Base-by-base conservation (phyloP, 1,140 invertebrate species). In the Zeugodacus cucurbitae region DNA sequence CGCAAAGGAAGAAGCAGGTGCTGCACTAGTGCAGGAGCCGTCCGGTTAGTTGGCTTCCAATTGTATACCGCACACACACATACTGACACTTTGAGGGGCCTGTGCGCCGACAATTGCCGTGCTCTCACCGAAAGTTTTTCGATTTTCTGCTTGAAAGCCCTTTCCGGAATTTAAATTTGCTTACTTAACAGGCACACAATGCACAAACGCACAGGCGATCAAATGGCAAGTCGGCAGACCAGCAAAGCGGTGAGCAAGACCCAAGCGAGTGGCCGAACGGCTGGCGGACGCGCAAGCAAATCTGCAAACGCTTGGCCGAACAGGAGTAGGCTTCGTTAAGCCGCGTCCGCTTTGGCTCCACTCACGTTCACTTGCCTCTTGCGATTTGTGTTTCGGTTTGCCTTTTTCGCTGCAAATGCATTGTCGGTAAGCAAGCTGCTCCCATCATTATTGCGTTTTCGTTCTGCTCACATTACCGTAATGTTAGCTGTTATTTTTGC, bases 141-240 rank as follows among this genome's bases (percentile, higher is more conserved):
- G 41, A 82, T 82, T 82, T 82, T 48, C 74, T 48, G 74, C 74
- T 82, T 82, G 74, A 82, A 82, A 82, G 74, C 74, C n/a, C 29
- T 82, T 82, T 82, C 74, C 74, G 41, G 74, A 82, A 82, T 82
- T 82, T 48, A 82, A 82, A 82, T 82, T 82, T 82, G 74, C 41
- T 82, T 82, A 82, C 74, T 82, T 48, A 82, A 48, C 74, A 82
- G 26, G 41, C 74, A 82, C 26, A 82, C 41, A 82, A 82, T 22
- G 74, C 22, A 48, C 41, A 44, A 26, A 82, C 41, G 41, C n/a
- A 20, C 41, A 82, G 41, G 41, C 70, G 64, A 34, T 3, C 37
- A 41, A 54, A 41, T 32, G 29, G 1, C 37, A 41, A 54, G 22
- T 32, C 10, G 1, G 6, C 70, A 34, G 22, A 22, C 37, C 34